A percentile compares a stretch with the other conserved stretches of the same genome.
These are phyloP conservation scores for Hoplias malabaricus DNA, from an alignment of 2,113 vertebrate species.

Conservation along the genomic window DNA sequence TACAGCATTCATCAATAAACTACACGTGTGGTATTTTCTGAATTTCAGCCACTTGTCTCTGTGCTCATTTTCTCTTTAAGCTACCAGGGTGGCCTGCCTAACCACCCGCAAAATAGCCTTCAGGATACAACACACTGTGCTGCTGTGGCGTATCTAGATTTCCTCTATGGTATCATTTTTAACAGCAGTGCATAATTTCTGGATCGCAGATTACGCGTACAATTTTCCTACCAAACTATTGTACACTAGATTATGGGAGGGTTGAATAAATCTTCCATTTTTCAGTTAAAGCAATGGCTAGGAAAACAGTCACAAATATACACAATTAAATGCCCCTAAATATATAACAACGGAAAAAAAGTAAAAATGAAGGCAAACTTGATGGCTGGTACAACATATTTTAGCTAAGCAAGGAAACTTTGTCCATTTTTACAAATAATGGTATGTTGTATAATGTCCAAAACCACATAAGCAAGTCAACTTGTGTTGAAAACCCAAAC, in stretches of 20 bases:
- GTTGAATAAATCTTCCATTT: too few species aligned
- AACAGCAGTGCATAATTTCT: neutral
- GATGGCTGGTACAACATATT: too few species aligned
- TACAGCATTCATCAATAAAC: neutral
- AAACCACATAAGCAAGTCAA: too few species aligned
- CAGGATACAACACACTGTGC: neutral
- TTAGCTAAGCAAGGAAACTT: too few species aligned
- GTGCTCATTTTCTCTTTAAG: neutral
- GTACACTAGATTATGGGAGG: neutral
- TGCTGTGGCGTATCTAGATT: neutral
- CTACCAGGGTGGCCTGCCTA: neutral
- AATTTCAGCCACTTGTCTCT: neutral
- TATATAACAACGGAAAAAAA: too few species aligned
- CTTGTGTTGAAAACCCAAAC: too few species aligned
- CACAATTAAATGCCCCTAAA: too few species aligned
- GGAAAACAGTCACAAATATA: too few species aligned
- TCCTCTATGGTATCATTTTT: neutral
- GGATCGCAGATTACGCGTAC: neutral
- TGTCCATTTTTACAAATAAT: too few species aligned
- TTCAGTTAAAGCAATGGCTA: too few species aligned
- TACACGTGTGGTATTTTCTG: neutral
- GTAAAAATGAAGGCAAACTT: too few species aligned
- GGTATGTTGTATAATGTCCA: too few species aligned
- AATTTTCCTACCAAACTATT: neutral
- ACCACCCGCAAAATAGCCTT: neutral